These are phyloP conservation scores for Podiceps cristatus DNA, from an alignment of 2,113 vertebrate genomes.

Conservation along the genomic window DNA sequence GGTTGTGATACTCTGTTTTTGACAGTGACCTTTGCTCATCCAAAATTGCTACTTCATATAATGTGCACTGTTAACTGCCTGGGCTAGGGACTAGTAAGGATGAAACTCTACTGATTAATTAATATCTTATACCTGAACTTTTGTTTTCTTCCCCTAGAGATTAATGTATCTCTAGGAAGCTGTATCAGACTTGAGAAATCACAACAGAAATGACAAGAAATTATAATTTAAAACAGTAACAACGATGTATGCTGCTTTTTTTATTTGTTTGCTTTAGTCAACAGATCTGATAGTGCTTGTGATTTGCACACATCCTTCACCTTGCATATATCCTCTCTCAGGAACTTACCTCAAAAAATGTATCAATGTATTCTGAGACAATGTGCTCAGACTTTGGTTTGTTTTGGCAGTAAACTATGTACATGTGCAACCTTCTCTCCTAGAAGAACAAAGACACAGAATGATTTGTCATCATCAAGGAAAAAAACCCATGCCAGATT, in stretches of 20 bases:
- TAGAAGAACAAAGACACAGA: slow-evolving; percentile 64
- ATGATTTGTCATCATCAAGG: background rate
- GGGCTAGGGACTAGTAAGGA: background rate
- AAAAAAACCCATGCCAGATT: background rate
- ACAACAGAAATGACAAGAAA: background rate
- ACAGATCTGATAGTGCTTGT: background rate
- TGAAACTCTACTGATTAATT: background rate
- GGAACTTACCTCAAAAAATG: slow-evolving; percentile 92
- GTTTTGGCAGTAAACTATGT: slow-evolving; percentile 98
- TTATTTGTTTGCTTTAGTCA: background rate
- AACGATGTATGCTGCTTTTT: background rate
- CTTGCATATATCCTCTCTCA: background rate
- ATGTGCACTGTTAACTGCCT: background rate
- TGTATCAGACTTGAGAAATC: background rate
- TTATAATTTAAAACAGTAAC: background rate
- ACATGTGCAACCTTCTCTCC: slow-evolving; percentile 98
- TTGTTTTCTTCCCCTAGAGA: background rate
- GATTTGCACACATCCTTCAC: background rate
- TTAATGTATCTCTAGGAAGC: background rate
- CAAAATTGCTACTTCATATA: background rate
- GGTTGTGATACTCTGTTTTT: background rate
- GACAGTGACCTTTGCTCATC: background rate
- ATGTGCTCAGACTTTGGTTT: slow-evolving; percentile 99
- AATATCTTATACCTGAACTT: background rate
- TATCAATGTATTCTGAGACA: slow-evolving; percentile 97